These are phyloP conservation scores for Galerucella calmariensis DNA, from an alignment of 2,888 invertebrate species.

Conservation along the genomic window DNA sequence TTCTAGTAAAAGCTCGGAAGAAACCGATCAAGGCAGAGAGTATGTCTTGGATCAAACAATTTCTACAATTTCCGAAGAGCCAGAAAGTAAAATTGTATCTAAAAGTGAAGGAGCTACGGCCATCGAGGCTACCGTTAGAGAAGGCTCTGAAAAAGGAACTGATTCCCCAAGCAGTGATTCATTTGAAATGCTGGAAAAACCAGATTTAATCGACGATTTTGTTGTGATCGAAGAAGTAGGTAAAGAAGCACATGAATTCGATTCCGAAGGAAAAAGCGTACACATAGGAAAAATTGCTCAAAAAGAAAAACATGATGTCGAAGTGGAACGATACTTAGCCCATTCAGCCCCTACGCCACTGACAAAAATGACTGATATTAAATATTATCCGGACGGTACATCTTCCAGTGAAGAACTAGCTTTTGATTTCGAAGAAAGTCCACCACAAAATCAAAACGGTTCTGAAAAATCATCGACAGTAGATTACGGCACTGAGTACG, in stretches of 20 bases:
- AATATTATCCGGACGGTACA: conserved; percentile 66
- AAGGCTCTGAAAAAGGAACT: conserved; percentile 62
- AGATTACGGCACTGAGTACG: conserved; percentile 65
- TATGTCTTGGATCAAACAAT: conserved; percentile 72
- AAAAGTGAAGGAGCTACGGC: conserved; percentile 70
- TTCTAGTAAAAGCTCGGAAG: conserved; percentile 74
- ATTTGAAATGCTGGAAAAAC: conserved; percentile 88
- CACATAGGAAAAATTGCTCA: conserved; percentile 68
- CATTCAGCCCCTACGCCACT: conserved; percentile 76
- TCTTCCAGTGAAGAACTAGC: conserved; percentile 72
- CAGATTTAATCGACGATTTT: conserved; percentile 87
- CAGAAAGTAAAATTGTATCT: conserved; percentile 64
- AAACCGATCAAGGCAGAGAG: conserved; percentile 74
- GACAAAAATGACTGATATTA: conserved; percentile 65
- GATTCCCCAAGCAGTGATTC: conserved; percentile 86
- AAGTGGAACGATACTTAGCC: conserved; percentile 77
- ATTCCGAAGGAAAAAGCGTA: conserved; percentile 85
- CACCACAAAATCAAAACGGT: conserved; percentile 62
- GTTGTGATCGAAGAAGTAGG: conserved; percentile 90
- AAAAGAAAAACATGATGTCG: conserved; percentile 74
- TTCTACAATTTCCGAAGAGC: conserved; percentile 69
- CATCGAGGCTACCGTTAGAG: conserved; percentile 70
- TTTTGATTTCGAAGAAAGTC: conserved; percentile 78
- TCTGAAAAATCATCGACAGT: conserved; percentile 61
- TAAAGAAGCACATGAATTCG: conserved; percentile 85